Evolutionary conservation across 2,888 invertebrate genomes (phyloP).

Genomic region (Drosophila kuntzei): DNA sequence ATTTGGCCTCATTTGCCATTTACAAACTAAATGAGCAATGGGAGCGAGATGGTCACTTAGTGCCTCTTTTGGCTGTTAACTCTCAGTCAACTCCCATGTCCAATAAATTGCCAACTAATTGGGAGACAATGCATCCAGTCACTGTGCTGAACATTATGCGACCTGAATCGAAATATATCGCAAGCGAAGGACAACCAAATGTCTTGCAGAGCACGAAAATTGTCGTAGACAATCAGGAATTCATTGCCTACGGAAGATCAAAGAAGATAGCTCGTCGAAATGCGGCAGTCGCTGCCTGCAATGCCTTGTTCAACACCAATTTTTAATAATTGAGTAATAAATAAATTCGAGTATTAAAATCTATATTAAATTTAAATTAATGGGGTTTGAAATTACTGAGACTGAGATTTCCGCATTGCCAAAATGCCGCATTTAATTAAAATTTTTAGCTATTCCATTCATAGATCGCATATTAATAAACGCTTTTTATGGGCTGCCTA

Average conservation of each 20-base stretch:
- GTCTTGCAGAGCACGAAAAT: neutral
- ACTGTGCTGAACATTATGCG: neutral
- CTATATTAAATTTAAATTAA: neutral
- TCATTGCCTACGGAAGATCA: neutral
- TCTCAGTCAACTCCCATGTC: neutral
- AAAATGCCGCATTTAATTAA: conserved; percentile 35
- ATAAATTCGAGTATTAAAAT: neutral
- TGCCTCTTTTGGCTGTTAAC: neutral
- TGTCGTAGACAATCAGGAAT: neutral
- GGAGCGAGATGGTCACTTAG: neutral
- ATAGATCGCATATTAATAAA: conserved; percentile 52
- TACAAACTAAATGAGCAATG: neutral
- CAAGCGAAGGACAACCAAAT: neutral
- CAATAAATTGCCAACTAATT: neutral
- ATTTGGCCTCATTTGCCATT: conserved; percentile 7
- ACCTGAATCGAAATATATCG: neutral
- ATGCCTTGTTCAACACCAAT: neutral
- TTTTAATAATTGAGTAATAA: neutral
- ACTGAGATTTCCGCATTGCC: conserved; percentile 35
- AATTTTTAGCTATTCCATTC: conserved; percentile 19
- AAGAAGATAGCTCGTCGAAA: conserved; percentile 1
- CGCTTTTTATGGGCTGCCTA: conserved; percentile 45
- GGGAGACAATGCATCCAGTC: neutral
- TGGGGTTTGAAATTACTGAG: neutral
- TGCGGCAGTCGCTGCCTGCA: neutral